Conservation (phyloP, 2,113 vertebrate species). For the Catharus fuscescens region DNA sequence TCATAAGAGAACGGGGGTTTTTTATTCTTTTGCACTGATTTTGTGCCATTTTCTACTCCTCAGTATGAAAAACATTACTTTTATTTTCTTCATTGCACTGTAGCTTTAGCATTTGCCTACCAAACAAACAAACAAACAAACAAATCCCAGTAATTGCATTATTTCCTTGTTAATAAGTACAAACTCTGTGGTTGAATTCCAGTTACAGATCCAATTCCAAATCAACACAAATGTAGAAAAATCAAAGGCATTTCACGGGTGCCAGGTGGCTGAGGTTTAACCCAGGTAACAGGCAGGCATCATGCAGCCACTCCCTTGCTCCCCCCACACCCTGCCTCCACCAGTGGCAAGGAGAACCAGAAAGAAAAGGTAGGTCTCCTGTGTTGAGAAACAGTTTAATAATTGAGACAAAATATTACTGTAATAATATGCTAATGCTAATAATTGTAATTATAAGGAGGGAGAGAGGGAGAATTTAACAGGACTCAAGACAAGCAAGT, state of each 20-base stretch:
- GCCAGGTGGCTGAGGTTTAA: neutral
- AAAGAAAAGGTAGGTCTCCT: neutral
- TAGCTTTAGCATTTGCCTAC: neutral
- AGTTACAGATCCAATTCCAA: neutral
- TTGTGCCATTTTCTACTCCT: neutral
- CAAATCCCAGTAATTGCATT: neutral
- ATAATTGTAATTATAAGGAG: neutral
- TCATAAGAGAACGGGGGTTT: neutral
- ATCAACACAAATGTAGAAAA: neutral
- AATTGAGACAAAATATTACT: neutral
- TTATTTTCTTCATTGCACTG: neutral
- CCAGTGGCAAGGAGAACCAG: neutral
- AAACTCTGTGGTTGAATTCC: neutral
- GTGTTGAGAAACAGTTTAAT: neutral
- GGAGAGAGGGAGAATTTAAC: neutral
- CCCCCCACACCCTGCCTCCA: neutral
- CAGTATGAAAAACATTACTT: neutral
- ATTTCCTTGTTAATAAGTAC: neutral
- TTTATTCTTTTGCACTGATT: neutral
- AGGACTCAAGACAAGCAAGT: neutral
- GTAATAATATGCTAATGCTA: neutral
- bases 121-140: too few relatives aligned
- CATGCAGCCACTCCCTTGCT: neutral
- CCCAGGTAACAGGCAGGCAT: neutral
- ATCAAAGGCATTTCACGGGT: neutral